Conservation (phyloP, 2,113 vertebrate genomes). For the Phyllostomus hastatus region DNA sequence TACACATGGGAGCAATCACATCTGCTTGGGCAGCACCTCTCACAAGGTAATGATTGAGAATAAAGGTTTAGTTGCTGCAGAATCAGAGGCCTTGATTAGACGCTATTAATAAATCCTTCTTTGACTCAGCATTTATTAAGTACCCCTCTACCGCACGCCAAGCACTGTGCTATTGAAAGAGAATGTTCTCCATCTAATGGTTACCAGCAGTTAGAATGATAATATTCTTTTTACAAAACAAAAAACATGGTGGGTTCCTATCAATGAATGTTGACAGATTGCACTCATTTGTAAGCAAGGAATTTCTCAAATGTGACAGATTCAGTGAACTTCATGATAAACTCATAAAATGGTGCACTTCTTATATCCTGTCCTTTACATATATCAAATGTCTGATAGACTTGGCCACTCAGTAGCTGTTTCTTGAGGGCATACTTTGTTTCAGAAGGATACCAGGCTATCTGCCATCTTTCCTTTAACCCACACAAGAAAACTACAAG, state of each 20-base stretch:
- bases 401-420: neutral
- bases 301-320: constrained; percentile 7
- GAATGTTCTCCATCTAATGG: neutral
- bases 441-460: neutral
- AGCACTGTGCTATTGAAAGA: neutral
- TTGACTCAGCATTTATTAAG: neutral
- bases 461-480: neutral
- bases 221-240: neutral
- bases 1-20: neutral
- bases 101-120: neutral
- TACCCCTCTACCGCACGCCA: neutral
- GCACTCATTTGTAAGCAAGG: constrained; percentile 4
- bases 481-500: neutral
- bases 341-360: neutral
- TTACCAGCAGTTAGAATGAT: neutral
- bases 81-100: constrained; percentile 21
- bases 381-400: neutral
- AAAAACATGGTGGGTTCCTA: neutral
- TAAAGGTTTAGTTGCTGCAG: neutral
- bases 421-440: neutral
- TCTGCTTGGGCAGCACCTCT: neutral
- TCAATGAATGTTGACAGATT: neutral
- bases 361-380: neutral
- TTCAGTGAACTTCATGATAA: neutral
- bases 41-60: neutral